Percentiles rank a stretch among this genome's conserved stretches.
phyloP scores from a whole-genome alignment of 2,888 invertebrate species.

The Zelleria hepariella region DNA sequence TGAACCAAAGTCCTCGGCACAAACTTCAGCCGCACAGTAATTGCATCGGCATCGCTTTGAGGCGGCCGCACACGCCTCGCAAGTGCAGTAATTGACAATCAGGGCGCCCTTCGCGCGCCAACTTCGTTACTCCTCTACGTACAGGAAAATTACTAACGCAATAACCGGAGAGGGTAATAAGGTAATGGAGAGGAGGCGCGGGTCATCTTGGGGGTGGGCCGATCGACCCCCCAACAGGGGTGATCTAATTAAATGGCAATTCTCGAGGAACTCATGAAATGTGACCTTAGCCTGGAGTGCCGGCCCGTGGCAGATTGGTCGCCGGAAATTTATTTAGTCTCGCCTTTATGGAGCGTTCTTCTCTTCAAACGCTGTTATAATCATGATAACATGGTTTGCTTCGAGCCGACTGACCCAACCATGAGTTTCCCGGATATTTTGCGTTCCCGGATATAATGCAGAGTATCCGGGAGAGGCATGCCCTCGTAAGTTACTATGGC shows the following conservation, averaged over 20 bases:
- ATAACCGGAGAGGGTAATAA: constrained; percentile 62
- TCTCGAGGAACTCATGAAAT: constrained; percentile 30
- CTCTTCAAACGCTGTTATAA: not conserved
- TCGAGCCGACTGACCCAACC: not conserved
- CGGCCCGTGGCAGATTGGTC: constrained; percentile 24
- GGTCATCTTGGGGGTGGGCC: constrained; percentile 43
- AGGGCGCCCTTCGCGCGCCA: constrained; percentile 53
- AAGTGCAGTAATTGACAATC: constrained; percentile 64
- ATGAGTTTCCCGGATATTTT: too few species aligned
- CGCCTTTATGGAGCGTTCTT: constrained; percentile 7
- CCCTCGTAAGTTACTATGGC: too few species aligned
- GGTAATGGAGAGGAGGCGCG: constrained; percentile 49
- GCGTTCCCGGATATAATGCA: too few species aligned
- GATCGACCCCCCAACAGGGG: constrained; percentile 5
- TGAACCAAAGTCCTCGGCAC: too few species aligned
- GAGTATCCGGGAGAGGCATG: too few species aligned
- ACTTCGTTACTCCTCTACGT: constrained; percentile 63
- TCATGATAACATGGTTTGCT: not conserved
- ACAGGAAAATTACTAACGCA: constrained; percentile 68
- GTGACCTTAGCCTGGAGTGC: constrained; percentile 33
- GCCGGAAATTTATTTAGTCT: constrained; percentile 36
- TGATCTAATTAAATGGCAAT: constrained; percentile 57
- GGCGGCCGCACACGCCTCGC: constrained; percentile 38
- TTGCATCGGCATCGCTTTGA: constrained; percentile 53
- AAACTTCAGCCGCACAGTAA: constrained; percentile 45